Evolutionary conservation across 1,140 invertebrate species (phyloP), one percentile per base, ranked within the genome.

Genomic region (Drosophila miranda): DNA sequence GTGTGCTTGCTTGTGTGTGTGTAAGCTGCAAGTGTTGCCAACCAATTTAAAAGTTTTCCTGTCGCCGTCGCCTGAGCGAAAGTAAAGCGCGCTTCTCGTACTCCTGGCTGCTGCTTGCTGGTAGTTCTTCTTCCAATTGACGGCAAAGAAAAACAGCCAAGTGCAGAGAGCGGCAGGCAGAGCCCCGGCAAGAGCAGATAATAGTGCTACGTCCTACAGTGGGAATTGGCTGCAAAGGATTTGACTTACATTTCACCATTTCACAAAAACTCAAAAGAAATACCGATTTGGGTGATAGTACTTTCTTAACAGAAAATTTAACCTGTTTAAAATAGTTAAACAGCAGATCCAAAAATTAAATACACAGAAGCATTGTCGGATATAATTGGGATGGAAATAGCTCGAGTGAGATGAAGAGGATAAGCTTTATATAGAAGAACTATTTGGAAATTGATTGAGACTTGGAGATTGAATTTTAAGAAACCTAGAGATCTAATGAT

Each of bases 31-130:
- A 88, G 83, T 88, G 83, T 88, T 88, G 83, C 78, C 83, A 88
- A 88, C 83, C 83, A 88, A 88, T 88, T 88, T 88, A 88, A 88
- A 83, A 83, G 79, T 88, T 88, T 88, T 69, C 68, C 81, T 77
- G 81, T 80, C 73, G 77, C 60, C 56, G 63, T 77, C 44, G 67
- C 62, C 67, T 55, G 69, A 81, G 66, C 73, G 82, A 86, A 87
- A 81, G 78, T 81, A 72, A 82, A 82, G 82, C 74, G 68, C 64
- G 60, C 54, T 62, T 48, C 46, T 44, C 45, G 69, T 57, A 45
- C 46, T 63, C 45, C 43, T 44, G 42, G 42, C 46, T 45, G 4
- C 23, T 49, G 21, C 48, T 42, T 11, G 53, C 23, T 38, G 49
- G 60, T 80, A 74, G 56, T 62, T 87, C 63, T 73, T 81, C 66